Evolutionary conservation across 1,140 invertebrate species (phyloP).

Genomic region (Drosophila seguyi): DNA sequence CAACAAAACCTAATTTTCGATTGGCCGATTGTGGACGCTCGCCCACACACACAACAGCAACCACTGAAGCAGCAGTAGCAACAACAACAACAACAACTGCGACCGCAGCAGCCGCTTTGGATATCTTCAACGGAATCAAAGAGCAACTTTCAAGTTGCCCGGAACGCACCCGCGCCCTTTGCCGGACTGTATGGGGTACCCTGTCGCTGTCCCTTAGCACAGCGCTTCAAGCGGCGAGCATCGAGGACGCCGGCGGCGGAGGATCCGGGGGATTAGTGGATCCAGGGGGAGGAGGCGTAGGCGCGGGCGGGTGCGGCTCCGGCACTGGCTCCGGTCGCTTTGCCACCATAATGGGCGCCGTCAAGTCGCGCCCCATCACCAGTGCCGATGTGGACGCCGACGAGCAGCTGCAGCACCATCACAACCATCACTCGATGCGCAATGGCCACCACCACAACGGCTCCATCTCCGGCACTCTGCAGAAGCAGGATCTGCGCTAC

Average conservation of each 20-base stretch:
- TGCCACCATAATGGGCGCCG: slow-evolving; percentile 82
- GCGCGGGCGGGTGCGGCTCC: slow-evolving; percentile 32
- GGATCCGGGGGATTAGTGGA: slow-evolving; percentile 43
- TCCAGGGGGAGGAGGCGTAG: slow-evolving; percentile 38
- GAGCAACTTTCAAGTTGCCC: slow-evolving; percentile 85
- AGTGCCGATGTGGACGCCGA: slow-evolving; percentile 67
- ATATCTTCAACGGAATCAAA: slow-evolving; percentile 81
- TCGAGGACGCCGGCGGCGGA: slow-evolving; percentile 73
- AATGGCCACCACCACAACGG: slow-evolving; percentile 59
- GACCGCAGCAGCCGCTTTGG: slow-evolving; percentile 71
- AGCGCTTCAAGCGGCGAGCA: slow-evolving; percentile 72
- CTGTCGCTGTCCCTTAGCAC: slow-evolving; percentile 81
- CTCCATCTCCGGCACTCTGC: slow-evolving; percentile 48
- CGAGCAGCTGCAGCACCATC: slow-evolving; percentile 44
- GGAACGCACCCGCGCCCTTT: slow-evolving; percentile 77
- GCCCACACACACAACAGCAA: slow-evolving; percentile 12
- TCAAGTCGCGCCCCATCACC: slow-evolving; percentile 75
- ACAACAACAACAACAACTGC: neutral
- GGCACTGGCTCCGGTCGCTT: slow-evolving; percentile 54
- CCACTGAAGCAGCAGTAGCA: slow-evolving; percentile 3
- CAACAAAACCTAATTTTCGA: slow-evolving; percentile 37
- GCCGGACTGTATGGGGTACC: slow-evolving; percentile 83
- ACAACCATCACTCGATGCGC: slow-evolving; percentile 56
- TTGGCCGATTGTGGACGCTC: slow-evolving; percentile 40
- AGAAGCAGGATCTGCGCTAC: slow-evolving; percentile 81